These are phyloP conservation scores for Trachelus troglodyta DNA, from an alignment of 2,888 invertebrate species.

Conservation along the genomic window DNA sequence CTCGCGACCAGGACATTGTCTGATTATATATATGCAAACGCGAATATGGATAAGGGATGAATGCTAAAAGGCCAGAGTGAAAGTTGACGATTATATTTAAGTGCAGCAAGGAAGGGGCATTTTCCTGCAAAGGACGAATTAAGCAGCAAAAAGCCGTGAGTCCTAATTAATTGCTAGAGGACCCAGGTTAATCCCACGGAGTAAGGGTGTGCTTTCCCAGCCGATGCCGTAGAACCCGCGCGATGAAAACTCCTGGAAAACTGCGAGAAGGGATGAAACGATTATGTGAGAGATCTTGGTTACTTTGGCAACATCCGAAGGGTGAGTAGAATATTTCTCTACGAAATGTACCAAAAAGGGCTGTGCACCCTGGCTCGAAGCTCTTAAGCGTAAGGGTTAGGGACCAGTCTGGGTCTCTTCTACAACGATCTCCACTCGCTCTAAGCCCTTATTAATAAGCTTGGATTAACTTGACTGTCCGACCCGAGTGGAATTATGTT, in stretches of 20 bases:
- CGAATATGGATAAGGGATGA: background rate
- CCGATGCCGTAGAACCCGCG: slow-evolving; percentile 20
- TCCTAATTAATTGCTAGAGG: slow-evolving; percentile 45
- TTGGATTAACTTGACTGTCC: slow-evolving; percentile 35
- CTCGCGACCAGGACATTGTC: background rate
- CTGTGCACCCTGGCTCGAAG: slow-evolving; percentile 30
- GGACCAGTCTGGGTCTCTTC: slow-evolving; percentile 47
- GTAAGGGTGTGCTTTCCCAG: slow-evolving; percentile 46
- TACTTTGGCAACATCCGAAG: slow-evolving; percentile 33
- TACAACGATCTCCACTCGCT: slow-evolving; percentile 51
- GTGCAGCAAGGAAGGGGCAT: background rate
- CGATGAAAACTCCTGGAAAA: slow-evolving; percentile 17
- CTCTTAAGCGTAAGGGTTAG: slow-evolving; percentile 52
- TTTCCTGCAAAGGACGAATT: background rate
- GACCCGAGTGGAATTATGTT: slow-evolving; percentile 36
- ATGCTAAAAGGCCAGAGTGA: background rate
- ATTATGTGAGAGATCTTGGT: slow-evolving; percentile 58
- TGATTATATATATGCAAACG: background rate
- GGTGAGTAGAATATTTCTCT: background rate
- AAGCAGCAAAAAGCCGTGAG: slow-evolving; percentile 26
- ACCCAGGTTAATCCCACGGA: slow-evolving; percentile 35
- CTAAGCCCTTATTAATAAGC: slow-evolving; percentile 59
- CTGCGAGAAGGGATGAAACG: slow-evolving; percentile 52
- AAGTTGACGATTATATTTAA: background rate
- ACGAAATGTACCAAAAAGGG: background rate